These are phyloP conservation scores for Berghia stephanieae DNA, from an alignment of 1,140 invertebrate species.

Conservation along the genomic window DNA sequence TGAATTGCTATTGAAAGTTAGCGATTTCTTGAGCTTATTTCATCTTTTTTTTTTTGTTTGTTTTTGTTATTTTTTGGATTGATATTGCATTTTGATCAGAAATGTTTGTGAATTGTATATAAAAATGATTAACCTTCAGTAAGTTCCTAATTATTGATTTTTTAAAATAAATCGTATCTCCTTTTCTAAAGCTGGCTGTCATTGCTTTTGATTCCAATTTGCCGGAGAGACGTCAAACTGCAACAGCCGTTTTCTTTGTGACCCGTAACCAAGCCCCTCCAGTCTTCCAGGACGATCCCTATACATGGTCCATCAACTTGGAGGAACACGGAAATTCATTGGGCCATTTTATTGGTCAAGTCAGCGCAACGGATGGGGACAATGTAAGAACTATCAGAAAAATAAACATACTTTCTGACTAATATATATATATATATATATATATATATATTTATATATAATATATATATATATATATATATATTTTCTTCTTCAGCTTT, in stretches of 20 bases:
- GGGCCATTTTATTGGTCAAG: conserved; percentile 74
- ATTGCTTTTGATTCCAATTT: conserved; percentile 14
- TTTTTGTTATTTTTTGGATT: no score
- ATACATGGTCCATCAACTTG: not conserved
- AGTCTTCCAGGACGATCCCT: conserved; percentile 11
- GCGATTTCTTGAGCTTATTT: no score
- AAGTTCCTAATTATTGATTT: no score
- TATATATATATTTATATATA: no score
- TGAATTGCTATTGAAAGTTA: no score
- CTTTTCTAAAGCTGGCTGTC: conserved; percentile 11
- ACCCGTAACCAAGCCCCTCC: conserved; percentile 16
- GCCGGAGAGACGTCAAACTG: not conserved
- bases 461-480: not conserved
- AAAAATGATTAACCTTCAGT: no score
- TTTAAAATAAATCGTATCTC: not conserved
- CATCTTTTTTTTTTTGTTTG: no score
- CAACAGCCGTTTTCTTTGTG: not conserved
- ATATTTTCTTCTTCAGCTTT: not conserved
- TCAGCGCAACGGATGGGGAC: conserved; percentile 68
- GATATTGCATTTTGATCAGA: no score
- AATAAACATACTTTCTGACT: no score
- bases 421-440: no score
- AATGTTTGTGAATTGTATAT: no score
- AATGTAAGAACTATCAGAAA: no score
- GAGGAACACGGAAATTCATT: not conserved